Conservation (phyloP, 2,113 vertebrate species). For the Shinisaurus crocodilurus region DNA sequence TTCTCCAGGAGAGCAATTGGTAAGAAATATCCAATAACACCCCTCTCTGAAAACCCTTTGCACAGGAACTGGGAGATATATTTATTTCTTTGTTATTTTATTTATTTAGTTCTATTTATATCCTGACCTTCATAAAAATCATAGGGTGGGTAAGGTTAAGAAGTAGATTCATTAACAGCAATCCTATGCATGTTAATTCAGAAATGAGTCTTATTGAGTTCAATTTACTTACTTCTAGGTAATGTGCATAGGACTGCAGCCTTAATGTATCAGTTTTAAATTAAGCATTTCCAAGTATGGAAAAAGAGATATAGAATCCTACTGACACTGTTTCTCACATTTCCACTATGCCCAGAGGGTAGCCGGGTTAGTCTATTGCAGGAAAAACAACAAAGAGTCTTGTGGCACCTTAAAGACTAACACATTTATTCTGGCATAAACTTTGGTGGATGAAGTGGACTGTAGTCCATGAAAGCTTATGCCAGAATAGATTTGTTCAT, state of each 20-base stretch:
- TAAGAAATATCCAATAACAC: not conserved
- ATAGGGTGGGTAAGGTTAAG: not conserved
- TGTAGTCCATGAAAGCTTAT: no score
- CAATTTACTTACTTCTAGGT: not conserved
- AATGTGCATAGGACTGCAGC: not conserved
- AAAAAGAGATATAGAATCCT: conserved; percentile 26
- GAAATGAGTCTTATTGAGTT: not conserved
- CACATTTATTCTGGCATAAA: no score
- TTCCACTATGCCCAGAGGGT: not conserved
- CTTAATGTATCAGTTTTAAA: not conserved
- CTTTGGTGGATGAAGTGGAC: no score
- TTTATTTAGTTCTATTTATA: no score
- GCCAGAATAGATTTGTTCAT: no score
- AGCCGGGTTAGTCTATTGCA: no score
- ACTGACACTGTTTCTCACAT: not conserved
- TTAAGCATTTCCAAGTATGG: conserved; percentile 39
- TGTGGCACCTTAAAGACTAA: no score
- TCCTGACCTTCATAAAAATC: no score
- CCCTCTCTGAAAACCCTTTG: not conserved
- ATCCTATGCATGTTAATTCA: not conserved
- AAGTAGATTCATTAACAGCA: not conserved
- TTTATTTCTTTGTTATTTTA: no score
- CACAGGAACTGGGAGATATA: not conserved
- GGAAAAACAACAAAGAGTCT: no score
- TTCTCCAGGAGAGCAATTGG: not conserved